Evolutionary conservation across 2,888 invertebrate genomes (phyloP).

Genomic region (Sylvicola cinctus): DNA sequence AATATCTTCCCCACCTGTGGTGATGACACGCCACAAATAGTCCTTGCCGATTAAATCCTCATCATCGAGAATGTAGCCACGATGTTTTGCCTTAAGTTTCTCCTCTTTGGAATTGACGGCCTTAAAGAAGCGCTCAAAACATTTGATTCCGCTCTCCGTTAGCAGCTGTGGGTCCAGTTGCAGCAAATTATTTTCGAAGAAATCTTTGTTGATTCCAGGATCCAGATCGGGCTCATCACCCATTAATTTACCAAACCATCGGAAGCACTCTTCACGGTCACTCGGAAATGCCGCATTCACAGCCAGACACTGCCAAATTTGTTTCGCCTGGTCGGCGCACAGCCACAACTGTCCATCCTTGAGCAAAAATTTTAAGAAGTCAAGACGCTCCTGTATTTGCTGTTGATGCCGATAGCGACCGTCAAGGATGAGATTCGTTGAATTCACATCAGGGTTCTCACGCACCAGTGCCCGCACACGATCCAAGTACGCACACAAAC

Average conservation of each 20-base stretch:
- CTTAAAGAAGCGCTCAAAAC: conserved; percentile 40
- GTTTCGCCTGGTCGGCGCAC: conserved; percentile 89
- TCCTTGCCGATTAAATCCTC: conserved; percentile 89
- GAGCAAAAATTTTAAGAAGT: conserved; percentile 76
- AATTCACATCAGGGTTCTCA: conserved; percentile 48
- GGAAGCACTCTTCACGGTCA: conserved; percentile 91
- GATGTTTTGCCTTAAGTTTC: conserved; percentile 69
- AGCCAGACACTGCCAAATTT: conserved; percentile 91
- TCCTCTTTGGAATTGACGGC: conserved; percentile 90
- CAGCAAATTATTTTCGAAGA: conserved; percentile 87
- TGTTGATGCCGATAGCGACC: conserved; percentile 77
- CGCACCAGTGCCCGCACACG: conserved; percentile 38
- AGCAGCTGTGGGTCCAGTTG: conserved; percentile 77
- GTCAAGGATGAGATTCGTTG: conserved; percentile 59
- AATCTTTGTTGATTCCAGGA: conserved; percentile 86
- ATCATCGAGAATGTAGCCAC: conserved; percentile 76
- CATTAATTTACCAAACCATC: conserved; percentile 95
- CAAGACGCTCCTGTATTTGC: conserved; percentile 85
- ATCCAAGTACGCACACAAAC: conserved; percentile 79
- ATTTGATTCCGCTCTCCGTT: conserved; percentile 91
- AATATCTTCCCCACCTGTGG: conserved; percentile 80
- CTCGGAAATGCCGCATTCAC: conserved; percentile 80
- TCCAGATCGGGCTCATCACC: conserved; percentile 93
- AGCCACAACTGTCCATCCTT: conserved; percentile 95
- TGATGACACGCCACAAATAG: conserved; percentile 87